Conservation (phyloP, 2,113 vertebrate genomes). For the Anarhynchus alexandrinus region DNA sequence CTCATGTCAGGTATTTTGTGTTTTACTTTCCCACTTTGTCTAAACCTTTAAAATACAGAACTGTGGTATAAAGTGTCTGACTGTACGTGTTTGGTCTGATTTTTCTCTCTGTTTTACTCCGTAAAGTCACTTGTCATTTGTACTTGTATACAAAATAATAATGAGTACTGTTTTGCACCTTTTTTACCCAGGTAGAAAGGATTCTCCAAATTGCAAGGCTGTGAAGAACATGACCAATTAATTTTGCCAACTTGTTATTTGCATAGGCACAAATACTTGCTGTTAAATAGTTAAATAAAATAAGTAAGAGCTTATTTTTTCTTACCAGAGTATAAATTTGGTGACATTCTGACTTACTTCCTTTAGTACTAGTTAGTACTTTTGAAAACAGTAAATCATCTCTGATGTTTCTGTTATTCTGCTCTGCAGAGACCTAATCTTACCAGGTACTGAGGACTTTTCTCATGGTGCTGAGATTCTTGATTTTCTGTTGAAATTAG, state of each 20-base stretch:
- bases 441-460: neutral
- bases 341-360: neutral
- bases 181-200: neutral
- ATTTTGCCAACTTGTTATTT: neutral
- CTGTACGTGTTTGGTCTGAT: neutral
- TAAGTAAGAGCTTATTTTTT: neutral
- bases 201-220: neutral
- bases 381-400: neutral
- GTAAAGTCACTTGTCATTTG: neutral
- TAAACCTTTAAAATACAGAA: neutral
- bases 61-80: neutral
- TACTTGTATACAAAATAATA: neutral
- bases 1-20: slow-evolving; percentile 84
- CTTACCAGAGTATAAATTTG: neutral
- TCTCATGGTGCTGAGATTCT: neutral
- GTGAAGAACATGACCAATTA: neutral
- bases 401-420: neutral
- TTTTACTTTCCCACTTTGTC: neutral
- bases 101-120: neutral
- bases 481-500: neutral
- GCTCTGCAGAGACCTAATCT: neutral
- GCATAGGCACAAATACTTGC: neutral
- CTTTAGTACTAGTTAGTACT: neutral
- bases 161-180: neutral
- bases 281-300: neutral